Evolutionary conservation across 2,113 vertebrate species (phyloP).

Genomic region (Trachemys scripta): DNA sequence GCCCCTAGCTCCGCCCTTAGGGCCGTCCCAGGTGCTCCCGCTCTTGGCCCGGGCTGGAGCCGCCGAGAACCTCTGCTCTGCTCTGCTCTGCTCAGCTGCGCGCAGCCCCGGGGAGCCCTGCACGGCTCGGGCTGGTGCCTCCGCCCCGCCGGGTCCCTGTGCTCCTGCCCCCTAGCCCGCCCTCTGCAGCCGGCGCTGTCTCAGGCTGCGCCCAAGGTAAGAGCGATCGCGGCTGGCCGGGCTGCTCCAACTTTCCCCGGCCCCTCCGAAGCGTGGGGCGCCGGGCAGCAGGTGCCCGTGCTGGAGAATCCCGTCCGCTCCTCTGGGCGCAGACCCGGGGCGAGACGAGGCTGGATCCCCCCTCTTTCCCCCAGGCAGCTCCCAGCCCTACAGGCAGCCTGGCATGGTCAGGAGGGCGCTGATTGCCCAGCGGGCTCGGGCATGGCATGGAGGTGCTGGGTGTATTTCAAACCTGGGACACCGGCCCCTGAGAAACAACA

Average conservation of each 20-base stretch:
- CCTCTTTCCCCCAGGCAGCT: no score
- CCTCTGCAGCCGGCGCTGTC: no score
- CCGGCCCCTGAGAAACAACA: no score
- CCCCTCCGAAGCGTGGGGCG: background rate
- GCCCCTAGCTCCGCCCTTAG: background rate
- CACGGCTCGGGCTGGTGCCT: background rate
- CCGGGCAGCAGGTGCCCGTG: background rate
- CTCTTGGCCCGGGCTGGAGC: background rate
- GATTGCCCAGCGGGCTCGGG: background rate
- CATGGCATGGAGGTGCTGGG: no score
- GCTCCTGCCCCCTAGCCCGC: background rate
- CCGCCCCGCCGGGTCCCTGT: no score
- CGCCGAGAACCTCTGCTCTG: background rate
- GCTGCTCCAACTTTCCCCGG: background rate
- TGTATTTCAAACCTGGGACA: background rate
- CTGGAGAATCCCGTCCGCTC: background rate
- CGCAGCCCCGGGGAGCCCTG: background rate
- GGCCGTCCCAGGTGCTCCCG: background rate
- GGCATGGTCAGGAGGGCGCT: background rate
- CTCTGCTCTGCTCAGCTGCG: background rate
- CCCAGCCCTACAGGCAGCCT: no score
- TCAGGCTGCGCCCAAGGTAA: background rate
- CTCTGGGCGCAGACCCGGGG: background rate
- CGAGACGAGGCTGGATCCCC: background rate
- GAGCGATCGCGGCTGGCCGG: background rate